These are phyloP conservation scores for Paradoxurus hermaphroditus DNA, from an alignment of 2,113 vertebrate species.

Conservation along the genomic window DNA sequence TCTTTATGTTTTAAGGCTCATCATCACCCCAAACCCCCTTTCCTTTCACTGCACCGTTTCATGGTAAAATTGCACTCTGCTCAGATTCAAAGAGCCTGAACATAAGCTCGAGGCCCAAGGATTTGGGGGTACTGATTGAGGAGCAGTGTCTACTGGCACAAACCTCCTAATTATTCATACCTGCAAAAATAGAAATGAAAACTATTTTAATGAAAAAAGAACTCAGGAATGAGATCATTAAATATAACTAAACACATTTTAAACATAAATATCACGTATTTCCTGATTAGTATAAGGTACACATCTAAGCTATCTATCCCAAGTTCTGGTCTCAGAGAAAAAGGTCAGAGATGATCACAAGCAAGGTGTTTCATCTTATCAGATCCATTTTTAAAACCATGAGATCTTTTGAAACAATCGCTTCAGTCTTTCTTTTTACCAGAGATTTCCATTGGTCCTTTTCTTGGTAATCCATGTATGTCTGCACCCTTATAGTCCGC, in stretches of 20 bases:
- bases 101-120: background rate
- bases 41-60: background rate
- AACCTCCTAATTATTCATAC: constrained; percentile 53
- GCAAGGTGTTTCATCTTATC: constrained; percentile 63
- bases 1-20: background rate
- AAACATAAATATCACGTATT: constrained; percentile 40
- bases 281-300: constrained; percentile 23
- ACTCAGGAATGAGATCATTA: constrained; percentile 44
- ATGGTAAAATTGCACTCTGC: background rate
- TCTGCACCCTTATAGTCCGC: constrained; percentile 74
- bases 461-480: constrained; percentile 70
- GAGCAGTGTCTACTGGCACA: constrained; percentile 7
- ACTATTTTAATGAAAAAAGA: constrained; percentile 25
- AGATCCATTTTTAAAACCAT: constrained; percentile 65
- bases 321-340: constrained; percentile 61
- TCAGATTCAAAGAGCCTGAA: background rate
- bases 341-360: constrained; percentile 71
- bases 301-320: background rate
- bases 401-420: background rate
- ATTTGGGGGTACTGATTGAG: background rate
- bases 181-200: constrained; percentile 33
- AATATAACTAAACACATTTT: constrained; percentile 54
- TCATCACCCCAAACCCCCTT: background rate
- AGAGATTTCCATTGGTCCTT: constrained; percentile 69
- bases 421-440: constrained; percentile 87